phyloP scores from a whole-genome alignment of 2,797 vertebrate genomes.

The Danio albolineatus region DNA sequence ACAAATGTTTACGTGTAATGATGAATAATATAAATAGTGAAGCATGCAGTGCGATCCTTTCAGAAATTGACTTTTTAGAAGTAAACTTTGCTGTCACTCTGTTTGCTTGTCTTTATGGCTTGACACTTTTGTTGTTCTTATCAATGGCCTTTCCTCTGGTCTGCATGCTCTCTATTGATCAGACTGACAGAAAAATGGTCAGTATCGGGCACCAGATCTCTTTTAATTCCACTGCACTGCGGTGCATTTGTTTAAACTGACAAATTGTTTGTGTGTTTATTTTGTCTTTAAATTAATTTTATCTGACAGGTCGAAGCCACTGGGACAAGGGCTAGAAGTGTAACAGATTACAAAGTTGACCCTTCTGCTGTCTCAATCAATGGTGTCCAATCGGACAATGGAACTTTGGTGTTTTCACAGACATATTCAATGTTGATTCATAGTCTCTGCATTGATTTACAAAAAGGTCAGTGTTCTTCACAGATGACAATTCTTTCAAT shows the following conservation, averaged over 20 bases:
- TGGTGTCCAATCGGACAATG: constrained; percentile 43
- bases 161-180: constrained; percentile 53
- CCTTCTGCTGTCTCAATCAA: constrained; percentile 50
- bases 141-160: constrained; percentile 27
- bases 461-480: constrained; percentile 59
- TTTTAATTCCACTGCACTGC: constrained; percentile 44
- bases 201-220: constrained; percentile 34
- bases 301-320: constrained; percentile 57
- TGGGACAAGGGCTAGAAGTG: constrained; percentile 60
- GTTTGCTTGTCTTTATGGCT: constrained; percentile 24
- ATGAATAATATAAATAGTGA: not conserved
- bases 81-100: not conserved
- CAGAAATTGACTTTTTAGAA: not conserved
- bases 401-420: constrained; percentile 47
- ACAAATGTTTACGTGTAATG: not conserved
- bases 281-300: constrained; percentile 54
- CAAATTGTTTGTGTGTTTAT: constrained; percentile 59
- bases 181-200: constrained; percentile 36
- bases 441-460: constrained; percentile 66
- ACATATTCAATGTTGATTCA: constrained; percentile 64
- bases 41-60: not conserved
- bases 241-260: constrained; percentile 50
- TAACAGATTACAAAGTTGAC: constrained; percentile 60
- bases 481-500: constrained; percentile 57
- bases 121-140: constrained; percentile 29